Conservation (phyloP, 1,140 invertebrate genomes). For the Ruditapes philippinarum region DNA sequence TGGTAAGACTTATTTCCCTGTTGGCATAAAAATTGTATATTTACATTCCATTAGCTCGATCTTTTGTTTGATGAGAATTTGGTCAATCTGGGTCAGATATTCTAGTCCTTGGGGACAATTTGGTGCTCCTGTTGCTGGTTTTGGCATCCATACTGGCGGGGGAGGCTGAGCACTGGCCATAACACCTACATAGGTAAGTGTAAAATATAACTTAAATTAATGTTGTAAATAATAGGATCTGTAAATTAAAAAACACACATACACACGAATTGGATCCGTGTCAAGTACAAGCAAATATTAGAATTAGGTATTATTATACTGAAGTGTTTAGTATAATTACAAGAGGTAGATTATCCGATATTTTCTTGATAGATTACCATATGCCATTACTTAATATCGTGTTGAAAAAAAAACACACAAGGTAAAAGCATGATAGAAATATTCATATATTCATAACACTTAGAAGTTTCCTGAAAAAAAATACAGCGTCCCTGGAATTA, state of each 20-base stretch:
- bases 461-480: too few relatives aligned
- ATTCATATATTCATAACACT: too few relatives aligned
- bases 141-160: slow-evolving; percentile 90
- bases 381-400: too few relatives aligned
- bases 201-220: background rate
- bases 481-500: too few relatives aligned
- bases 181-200: background rate
- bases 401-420: too few relatives aligned
- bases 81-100: slow-evolving; percentile 96
- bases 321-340: too few relatives aligned
- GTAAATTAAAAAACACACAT: background rate
- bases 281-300: background rate
- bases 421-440: too few relatives aligned
- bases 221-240: background rate
- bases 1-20: slow-evolving; percentile 90
- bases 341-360: background rate
- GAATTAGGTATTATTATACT: too few relatives aligned
- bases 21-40: slow-evolving; percentile 89
- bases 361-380: too few relatives aligned
- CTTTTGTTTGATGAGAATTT: slow-evolving; percentile 95
- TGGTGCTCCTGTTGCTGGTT: slow-evolving; percentile 89
- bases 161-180: background rate
- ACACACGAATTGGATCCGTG: background rate
- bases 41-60: slow-evolving; percentile 93
- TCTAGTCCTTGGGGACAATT: slow-evolving; percentile 96